Conservation (phyloP, 2,113 vertebrate genomes). For the Pomatorhinus ruficollis region DNA sequence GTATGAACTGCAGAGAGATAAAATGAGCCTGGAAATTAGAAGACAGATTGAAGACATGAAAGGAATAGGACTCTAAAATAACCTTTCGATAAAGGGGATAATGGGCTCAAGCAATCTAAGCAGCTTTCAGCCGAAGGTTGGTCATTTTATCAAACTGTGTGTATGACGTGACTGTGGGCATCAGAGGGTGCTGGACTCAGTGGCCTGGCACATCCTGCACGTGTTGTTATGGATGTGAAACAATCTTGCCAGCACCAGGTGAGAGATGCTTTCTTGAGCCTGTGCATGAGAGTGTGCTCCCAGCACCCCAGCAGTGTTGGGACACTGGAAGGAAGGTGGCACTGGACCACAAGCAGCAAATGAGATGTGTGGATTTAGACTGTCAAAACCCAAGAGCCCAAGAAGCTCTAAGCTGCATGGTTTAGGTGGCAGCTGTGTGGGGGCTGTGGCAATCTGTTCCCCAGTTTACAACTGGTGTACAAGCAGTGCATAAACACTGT, state of each 20-base stretch:
- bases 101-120: conserved; percentile 46
- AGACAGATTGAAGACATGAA: conserved; percentile 32
- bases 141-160: not conserved
- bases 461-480: not conserved
- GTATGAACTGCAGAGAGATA: conserved; percentile 7
- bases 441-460: conserved; percentile 53
- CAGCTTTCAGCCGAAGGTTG: conserved; percentile 14
- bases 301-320: accelerated
- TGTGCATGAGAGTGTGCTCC: not conserved
- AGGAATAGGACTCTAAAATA: conserved; percentile 45
- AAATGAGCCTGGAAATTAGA: conserved; percentile 43
- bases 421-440: conserved; percentile 48
- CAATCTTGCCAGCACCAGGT: not conserved
- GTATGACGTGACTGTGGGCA: not conserved
- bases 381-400: not conserved
- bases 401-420: not conserved
- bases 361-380: not conserved
- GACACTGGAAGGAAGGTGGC: not conserved
- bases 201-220: not conserved
- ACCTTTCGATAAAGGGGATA: conserved; percentile 21
- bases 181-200: not conserved
- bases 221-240: not conserved
- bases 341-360: not conserved
- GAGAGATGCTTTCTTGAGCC: not conserved
- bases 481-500: conserved; percentile 21